Base-by-base conservation (phyloP, 2,113 vertebrate genomes). In the Pteropus alecto region DNA sequence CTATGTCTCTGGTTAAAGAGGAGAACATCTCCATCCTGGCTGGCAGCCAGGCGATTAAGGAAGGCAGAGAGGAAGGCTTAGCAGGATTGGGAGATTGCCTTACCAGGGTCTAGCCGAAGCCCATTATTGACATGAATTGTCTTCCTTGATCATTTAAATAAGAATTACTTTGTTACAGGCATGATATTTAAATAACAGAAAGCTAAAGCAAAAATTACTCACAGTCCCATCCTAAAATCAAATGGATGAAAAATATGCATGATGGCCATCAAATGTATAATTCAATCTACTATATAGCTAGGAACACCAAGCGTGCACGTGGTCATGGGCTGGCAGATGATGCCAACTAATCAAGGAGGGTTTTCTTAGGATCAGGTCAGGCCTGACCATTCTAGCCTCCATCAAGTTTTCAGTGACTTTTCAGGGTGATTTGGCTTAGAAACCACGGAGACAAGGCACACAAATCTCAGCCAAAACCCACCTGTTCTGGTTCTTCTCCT, bases 401-500 rank as follows among this genome's bases (percentile, higher is more conserved):
- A 43, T n/a, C 30, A 54, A 24, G 74, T 79, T 84, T 94, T 74
- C 68, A 54, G 58, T 67, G 51, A 92, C 88, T 94, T 92, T 84
- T 60, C 54, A 95, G 86, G 81, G 38, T 38, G 22, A 7, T 65
- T 35, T 81, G 68, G 43, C 61, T 89, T 65, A 19, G 88, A 88
- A 74, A 83, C 24, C 48, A 48, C 1, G 2, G 26, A 83, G 38
- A 51, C 82, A 54, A 68, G 43, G 77, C 10, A 48, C 28, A 38
- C 35, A 21, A 15, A 60, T 13, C 33, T 18, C 46, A 58, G 87
- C 56, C 67, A 58, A 18, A 13, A 48, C 35, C 35, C 14, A 71
- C 30, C n/a, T 58, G 1, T 56, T 76, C 76, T 92, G 22, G 3
- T 30, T 70, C 43, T 78, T 30, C 60, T 68, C 7, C 46, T 70